phyloP scores from a whole-genome alignment of 2,888 invertebrate genomes.

The Barypeithes pellucidus region DNA sequence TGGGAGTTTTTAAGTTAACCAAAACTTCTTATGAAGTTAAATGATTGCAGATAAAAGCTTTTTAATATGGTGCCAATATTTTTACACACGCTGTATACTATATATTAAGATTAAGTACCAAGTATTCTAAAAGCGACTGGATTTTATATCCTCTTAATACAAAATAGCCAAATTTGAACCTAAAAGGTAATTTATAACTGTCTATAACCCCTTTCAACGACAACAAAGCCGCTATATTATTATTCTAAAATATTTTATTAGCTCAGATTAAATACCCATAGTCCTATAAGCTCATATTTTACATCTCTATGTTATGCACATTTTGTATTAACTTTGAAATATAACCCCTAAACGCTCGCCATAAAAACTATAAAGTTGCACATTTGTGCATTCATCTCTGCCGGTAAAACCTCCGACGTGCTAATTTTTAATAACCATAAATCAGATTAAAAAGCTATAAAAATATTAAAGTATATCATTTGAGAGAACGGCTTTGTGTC shows the following conservation, averaged over 20 bases:
- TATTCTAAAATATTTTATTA: conserved; percentile 14
- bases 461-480: conserved; percentile 67
- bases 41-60: too few species aligned
- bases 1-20: too few species aligned
- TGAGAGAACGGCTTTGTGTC: conserved; percentile 66
- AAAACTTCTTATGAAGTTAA: too few species aligned
- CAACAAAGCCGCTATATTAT: conserved; percentile 7
- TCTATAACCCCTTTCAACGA: neutral
- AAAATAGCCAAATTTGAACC: neutral
- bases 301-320: conserved; percentile 37
- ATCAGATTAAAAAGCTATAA: conserved; percentile 66
- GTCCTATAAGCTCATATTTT: conserved; percentile 26
- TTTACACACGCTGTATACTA: too few species aligned
- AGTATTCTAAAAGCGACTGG: too few species aligned
- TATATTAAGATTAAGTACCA: too few species aligned
- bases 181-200: neutral
- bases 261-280: conserved; percentile 31
- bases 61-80: too few species aligned
- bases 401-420: conserved; percentile 47
- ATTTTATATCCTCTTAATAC: too few species aligned
- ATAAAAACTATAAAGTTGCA: conserved; percentile 47
- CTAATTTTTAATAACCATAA: conserved; percentile 68
- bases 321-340: conserved; percentile 31
- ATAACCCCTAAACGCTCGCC: conserved; percentile 17
- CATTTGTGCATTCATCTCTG: conserved; percentile 35